phyloP scores from a whole-genome alignment of 2,797 vertebrate genomes.

The Galagoides demidoff region DNA sequence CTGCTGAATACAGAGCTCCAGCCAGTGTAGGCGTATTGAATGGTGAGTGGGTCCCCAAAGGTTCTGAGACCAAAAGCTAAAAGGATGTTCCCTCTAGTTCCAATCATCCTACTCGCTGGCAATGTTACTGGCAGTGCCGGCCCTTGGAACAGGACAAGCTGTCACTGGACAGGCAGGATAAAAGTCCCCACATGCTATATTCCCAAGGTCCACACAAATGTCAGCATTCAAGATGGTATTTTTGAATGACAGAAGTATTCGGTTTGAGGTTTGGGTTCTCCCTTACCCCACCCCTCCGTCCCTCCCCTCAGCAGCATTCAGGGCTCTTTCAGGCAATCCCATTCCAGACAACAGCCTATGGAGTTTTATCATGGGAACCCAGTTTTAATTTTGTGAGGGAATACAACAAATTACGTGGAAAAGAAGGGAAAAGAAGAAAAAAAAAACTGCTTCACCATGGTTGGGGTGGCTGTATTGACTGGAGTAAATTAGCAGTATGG shows the following conservation, averaged over 20 bases:
- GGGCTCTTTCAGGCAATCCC: background rate
- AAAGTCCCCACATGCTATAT: background rate
- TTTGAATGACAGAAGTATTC: conserved; percentile 25
- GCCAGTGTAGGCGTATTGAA: background rate
- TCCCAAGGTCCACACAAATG: conserved; percentile 20
- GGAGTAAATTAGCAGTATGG: background rate
- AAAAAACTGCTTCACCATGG: background rate
- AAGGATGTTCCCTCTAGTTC: background rate
- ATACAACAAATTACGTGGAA: background rate
- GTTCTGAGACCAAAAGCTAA: conserved; percentile 2
- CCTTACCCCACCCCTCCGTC: too few relatives aligned
- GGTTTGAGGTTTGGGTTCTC: background rate
- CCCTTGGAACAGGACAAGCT: background rate
- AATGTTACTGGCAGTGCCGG: background rate
- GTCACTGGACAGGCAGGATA: background rate
- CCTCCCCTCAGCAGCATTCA: background rate
- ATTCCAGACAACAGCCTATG: background rate
- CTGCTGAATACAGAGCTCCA: background rate
- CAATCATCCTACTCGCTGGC: background rate
- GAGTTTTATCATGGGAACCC: background rate
- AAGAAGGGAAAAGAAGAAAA: background rate
- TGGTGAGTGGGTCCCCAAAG: background rate
- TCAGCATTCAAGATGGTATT: conserved; percentile 2
- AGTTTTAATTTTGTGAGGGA: conserved; percentile 10
- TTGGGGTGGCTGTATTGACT: background rate